phyloP scores from a whole-genome alignment of 2,797 vertebrate genomes.

The Mormyrops attenuatus region DNA sequence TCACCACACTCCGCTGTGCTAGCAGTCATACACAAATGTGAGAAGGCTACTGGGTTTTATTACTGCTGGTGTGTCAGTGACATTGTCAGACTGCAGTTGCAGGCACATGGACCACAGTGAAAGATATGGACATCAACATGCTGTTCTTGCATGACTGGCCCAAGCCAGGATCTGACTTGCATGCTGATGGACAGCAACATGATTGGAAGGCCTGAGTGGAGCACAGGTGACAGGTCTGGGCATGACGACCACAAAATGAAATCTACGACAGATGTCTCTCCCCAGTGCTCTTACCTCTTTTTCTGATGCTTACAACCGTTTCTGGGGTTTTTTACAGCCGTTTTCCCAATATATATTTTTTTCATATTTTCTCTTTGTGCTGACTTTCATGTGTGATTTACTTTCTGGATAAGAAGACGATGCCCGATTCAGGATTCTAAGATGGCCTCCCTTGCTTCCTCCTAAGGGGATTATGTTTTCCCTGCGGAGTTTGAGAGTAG shows the following conservation, averaged over 20 bases:
- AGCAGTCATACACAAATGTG: background rate
- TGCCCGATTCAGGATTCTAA: slow-evolving; percentile 16
- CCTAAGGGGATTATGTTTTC: slow-evolving; percentile 58
- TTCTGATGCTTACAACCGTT: slow-evolving; percentile 69
- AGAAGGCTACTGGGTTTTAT: background rate
- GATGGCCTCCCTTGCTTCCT: slow-evolving; percentile 13
- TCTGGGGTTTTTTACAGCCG: slow-evolving; percentile 63
- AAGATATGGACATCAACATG: slow-evolving; percentile 25
- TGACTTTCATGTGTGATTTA: slow-evolving; percentile 27
- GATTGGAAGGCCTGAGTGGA: background rate
- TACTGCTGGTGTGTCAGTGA: background rate
- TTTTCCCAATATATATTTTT: slow-evolving; percentile 74
- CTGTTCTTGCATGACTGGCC: background rate
- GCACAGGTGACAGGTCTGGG: background rate
- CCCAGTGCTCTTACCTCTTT: slow-evolving; percentile 60
- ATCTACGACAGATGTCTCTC: background rate
- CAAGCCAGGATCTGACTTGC: no score
- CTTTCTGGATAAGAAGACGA: slow-evolving; percentile 18
- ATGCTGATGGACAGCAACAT: background rate
- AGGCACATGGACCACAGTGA: background rate
- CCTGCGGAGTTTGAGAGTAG: slow-evolving; percentile 63
- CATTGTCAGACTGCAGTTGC: slow-evolving; percentile 19
- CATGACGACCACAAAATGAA: slow-evolving; percentile 17
- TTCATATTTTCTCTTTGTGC: slow-evolving; percentile 63
- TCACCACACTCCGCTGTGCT: background rate